Evolutionary conservation across 1,140 invertebrate genomes (phyloP).

Genomic region (Zaprionus gabonicus): DNA sequence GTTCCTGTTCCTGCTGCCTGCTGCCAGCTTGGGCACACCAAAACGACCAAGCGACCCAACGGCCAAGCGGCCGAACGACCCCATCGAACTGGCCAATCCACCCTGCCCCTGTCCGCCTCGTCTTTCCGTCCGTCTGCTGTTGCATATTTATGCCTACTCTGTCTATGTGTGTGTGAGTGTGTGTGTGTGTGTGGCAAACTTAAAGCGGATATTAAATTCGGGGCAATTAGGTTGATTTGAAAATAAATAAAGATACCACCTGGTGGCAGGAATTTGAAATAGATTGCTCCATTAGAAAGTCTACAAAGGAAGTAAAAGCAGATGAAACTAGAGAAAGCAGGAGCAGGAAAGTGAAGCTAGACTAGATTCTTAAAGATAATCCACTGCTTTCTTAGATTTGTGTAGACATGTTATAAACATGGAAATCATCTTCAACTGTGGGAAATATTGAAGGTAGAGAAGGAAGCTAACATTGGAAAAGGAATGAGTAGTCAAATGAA

Average conservation of each 20-base stretch:
- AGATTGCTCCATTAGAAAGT: background rate
- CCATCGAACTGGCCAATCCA: constrained; percentile 12
- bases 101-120: background rate
- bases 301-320: background rate
- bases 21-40: constrained; percentile 17
- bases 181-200: constrained; percentile 52
- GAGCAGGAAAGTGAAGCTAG: too few relatives aligned
- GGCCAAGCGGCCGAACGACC: background rate
- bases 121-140: constrained; percentile 31
- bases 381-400: too few relatives aligned
- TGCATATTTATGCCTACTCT: constrained; percentile 67
- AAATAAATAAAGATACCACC: constrained; percentile 39
- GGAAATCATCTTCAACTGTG: too few relatives aligned
- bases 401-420: too few relatives aligned
- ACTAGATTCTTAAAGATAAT: too few relatives aligned
- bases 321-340: background rate
- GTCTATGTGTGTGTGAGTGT: background rate
- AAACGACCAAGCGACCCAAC: background rate
- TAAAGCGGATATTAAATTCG: constrained; percentile 80
- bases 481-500: too few relatives aligned
- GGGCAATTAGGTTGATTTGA: constrained; percentile 63
- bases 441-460: too few relatives aligned
- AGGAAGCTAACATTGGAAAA: too few relatives aligned
- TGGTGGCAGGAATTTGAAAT: constrained; percentile 1
- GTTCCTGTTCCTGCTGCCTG: constrained; percentile 68